A percentile compares a stretch with the other conserved stretches of the same genome.
phyloP scores from a whole-genome alignment of 2,888 invertebrate species.

The Lasioglossum leucozonium region DNA sequence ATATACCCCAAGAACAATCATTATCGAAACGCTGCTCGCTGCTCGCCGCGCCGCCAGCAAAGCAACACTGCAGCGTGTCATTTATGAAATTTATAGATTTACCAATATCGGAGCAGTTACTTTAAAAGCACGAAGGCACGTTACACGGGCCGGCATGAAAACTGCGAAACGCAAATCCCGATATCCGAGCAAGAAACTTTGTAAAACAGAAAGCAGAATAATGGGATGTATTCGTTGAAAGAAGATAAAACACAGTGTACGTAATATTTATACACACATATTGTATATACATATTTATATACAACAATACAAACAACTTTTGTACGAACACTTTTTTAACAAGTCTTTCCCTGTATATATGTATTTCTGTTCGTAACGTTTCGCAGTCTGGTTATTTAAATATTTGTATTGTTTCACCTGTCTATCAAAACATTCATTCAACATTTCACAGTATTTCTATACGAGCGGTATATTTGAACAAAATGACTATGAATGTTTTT shows the following conservation, averaged over 20 bases:
- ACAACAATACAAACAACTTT: too few species aligned
- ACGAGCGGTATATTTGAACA: not conserved
- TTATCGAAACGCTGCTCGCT: conserved; percentile 5
- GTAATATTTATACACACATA: not conserved
- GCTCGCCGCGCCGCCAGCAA: too few species aligned
- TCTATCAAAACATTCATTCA: not conserved
- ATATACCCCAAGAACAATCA: not conserved
- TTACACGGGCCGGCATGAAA: not conserved
- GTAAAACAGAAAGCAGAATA: not conserved
- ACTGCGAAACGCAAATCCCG: conserved; percentile 13
- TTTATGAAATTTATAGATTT: conserved; percentile 37
- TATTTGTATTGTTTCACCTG: not conserved
- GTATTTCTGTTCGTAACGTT: not conserved
- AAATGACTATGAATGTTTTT: not conserved
- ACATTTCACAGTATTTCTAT: not conserved
- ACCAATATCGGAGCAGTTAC: conserved; percentile 17
- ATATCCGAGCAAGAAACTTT: not conserved
- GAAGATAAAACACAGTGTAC: not conserved
- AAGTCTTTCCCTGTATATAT: too few species aligned
- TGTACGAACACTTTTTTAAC: too few species aligned
- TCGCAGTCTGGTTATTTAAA: not conserved
- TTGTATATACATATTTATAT: too few species aligned
- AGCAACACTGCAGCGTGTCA: not conserved
- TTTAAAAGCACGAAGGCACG: not conserved
- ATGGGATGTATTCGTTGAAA: not conserved